A percentile compares a stretch with the other conserved stretches of the same genome.
phyloP scores from a whole-genome alignment of 2,888 invertebrate species.

The Cheilosia variabilis region DNA sequence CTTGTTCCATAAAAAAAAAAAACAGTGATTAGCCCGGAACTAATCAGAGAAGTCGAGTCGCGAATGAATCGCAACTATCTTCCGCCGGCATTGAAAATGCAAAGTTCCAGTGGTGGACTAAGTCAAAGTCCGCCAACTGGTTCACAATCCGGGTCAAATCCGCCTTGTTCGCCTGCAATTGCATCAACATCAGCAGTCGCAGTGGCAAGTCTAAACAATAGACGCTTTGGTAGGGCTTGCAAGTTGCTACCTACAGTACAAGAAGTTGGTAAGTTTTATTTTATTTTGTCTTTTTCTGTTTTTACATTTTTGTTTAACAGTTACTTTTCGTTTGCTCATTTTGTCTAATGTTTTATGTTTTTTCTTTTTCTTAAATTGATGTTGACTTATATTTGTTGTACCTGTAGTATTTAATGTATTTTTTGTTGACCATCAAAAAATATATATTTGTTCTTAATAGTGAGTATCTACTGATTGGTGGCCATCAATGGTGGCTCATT shows the following conservation, averaged over 20 bases:
- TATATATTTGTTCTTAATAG: no score
- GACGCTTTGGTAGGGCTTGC: slow-evolving; percentile 82
- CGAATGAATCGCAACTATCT: slow-evolving; percentile 93
- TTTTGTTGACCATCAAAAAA: neutral
- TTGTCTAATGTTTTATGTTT: slow-evolving; percentile 17
- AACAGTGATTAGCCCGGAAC: slow-evolving; percentile 93
- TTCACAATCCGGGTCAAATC: slow-evolving; percentile 57
- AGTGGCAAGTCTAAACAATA: slow-evolving; percentile 77
- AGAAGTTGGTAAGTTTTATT: slow-evolving; percentile 88
- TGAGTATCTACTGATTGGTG: no score
- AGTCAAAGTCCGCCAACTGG: slow-evolving; percentile 81
- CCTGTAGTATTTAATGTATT: neutral
- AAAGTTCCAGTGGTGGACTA: slow-evolving; percentile 79
- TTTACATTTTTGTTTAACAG: slow-evolving; percentile 25
- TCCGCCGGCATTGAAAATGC: slow-evolving; percentile 87
- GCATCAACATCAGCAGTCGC: slow-evolving; percentile 76
- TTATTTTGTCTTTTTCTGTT: slow-evolving; percentile 65
- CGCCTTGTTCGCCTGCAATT: slow-evolving; percentile 71
- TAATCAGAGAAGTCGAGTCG: slow-evolving; percentile 94
- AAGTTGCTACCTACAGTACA: slow-evolving; percentile 88
- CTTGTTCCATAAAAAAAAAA: slow-evolving; percentile 25
- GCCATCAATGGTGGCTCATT: neutral
- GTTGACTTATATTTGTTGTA: slow-evolving; percentile 44
- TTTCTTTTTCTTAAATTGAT: slow-evolving; percentile 14
- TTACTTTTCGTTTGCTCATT: slow-evolving; percentile 28